Evolutionary conservation across 2,797 vertebrate species (phyloP), one percentile per base, ranked within the genome.

Genomic region (Apodemus agrarius): DNA sequence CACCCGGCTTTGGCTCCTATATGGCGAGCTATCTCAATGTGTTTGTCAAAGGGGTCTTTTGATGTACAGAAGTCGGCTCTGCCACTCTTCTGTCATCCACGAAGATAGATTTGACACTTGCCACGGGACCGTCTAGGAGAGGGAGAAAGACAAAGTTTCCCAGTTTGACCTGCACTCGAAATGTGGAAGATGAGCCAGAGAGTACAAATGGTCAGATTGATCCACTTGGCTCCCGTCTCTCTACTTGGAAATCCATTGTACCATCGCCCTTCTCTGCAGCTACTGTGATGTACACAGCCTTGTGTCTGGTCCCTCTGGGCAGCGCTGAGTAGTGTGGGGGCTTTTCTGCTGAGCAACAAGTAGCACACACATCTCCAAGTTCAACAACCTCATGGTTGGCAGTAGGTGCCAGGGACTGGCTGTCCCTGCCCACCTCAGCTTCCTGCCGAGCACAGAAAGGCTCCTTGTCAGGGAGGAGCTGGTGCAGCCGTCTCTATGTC

Each of bases 401-500:
- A 89, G 82, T 63, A 84, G 82, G 84, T 95, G 31, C 96, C 86
- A 40, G 94, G 91, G 93, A 94, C 92, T 80, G 78, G 72, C 93
- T 4, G 7, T 67, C 34, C 88, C 85, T 86, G 74, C 88, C 69
- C 61, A n/a, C 26, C 31, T 81, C 89, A n/a, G 76, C 89, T 87
- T 89, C 94, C 95, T 0, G 0, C 67, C 78, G 49, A 89, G 84
- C 19, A 96, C 65, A 97, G 95, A 98, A 96, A 97, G 96, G 37
- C 95, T 96, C 86, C 97, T 98, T 97, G 97, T 98, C 93, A 65
- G 81, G n/a, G 63, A 95, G 92, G 49, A 90, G 57, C 74, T 95
- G 57, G 93, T 65, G 59, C 89, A 92, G 93, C 94, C n/a, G 14
- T 69, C 74, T 90, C 80, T 67, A 34, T 3, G 61, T 89, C 85